Conservation (phyloP, 2,113 vertebrate genomes). For the Centropus unirufus region DNA sequence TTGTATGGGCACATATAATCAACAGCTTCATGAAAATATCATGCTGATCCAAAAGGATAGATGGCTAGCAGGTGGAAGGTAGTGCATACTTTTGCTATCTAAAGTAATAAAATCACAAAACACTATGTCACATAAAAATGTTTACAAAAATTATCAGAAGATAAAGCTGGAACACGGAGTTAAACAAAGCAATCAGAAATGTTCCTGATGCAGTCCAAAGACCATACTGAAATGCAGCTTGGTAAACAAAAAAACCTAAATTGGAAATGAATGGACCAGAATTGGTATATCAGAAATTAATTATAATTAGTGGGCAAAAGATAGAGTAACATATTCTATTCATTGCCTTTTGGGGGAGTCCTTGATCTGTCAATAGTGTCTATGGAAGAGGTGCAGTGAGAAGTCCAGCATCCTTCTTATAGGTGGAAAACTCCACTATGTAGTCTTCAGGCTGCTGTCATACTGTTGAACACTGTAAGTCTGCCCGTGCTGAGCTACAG, state of each 20-base stretch:
- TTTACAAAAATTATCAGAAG: neutral
- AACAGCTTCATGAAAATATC: neutral
- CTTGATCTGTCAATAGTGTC: neutral
- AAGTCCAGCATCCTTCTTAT: neutral
- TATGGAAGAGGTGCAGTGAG: neutral
- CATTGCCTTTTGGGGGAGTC: neutral
- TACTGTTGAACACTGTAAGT: neutral
- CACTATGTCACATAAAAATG: neutral
- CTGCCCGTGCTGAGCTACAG: neutral
- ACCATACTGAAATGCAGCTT: neutral
- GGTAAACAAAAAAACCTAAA: neutral
- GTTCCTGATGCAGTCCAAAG: neutral
- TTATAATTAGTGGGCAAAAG: neutral
- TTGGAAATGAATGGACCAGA: neutral
- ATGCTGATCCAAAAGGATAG: neutral
- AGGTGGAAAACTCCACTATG: neutral
- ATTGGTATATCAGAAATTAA: neutral
- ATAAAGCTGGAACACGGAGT: neutral
- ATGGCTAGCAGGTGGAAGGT: neutral
- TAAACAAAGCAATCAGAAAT: neutral
- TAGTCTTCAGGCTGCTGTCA: neutral
- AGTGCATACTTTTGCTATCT: neutral
- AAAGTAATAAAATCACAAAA: neutral
- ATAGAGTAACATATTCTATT: neutral
- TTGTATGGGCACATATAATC: neutral